phyloP scores from a whole-genome alignment of 2,888 invertebrate genomes.

The Uropetala carovei region DNA sequence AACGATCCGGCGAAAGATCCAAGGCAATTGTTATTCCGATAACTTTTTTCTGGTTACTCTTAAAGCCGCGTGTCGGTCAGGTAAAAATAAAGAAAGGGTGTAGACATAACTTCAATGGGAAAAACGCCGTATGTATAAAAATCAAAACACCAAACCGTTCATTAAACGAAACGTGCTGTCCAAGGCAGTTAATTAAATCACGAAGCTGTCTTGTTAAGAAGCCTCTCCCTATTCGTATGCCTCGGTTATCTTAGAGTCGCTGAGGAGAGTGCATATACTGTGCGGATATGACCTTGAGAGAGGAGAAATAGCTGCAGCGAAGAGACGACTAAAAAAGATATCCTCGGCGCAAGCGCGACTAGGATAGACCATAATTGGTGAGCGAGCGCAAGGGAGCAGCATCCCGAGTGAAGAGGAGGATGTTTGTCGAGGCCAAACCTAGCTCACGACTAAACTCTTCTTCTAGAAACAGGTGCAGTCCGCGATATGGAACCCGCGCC shows the following conservation, averaged over 20 bases:
- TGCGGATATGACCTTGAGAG: constrained; percentile 13
- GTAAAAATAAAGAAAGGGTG: no score
- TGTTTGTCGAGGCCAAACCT: not conserved
- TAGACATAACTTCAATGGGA: no score
- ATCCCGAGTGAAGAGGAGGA: not conserved
- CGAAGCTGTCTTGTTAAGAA: not conserved
- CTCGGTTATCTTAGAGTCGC: constrained; percentile 3
- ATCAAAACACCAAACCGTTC: no score
- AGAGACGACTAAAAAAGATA: constrained; percentile 1
- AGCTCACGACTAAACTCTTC: no score
- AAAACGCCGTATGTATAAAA: no score
- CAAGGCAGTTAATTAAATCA: not conserved
- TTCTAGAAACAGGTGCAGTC: no score
- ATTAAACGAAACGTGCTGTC: not conserved
- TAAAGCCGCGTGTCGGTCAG: no score
- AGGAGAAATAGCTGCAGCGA: constrained; percentile 32
- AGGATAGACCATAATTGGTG: constrained; percentile 29
- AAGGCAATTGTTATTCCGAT: no score
- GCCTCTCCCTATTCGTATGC: not conserved
- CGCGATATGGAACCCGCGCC: no score
- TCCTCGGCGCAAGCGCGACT: not conserved
- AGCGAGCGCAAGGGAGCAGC: not conserved
- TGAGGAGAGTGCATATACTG: not conserved
- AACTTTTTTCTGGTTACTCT: no score
- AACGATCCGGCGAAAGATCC: no score